Percentiles rank a stretch among this genome's conserved stretches.
These are phyloP conservation scores for Strigamia transsilvanica DNA, from an alignment of 2,888 invertebrate species.

Conservation along the genomic window DNA sequence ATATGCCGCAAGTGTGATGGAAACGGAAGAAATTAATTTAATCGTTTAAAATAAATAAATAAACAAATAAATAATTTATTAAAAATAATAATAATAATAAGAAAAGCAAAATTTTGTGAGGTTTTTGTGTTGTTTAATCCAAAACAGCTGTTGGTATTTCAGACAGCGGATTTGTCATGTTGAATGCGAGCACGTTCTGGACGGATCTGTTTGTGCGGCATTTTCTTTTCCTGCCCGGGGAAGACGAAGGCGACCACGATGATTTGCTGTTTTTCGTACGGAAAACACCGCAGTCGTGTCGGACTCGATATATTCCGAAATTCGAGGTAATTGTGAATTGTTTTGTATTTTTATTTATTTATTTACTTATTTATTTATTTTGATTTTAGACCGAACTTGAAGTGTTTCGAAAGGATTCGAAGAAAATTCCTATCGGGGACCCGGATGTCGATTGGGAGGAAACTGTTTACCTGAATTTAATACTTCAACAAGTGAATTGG, in stretches of 20 bases:
- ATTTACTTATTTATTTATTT: conserved; percentile 59
- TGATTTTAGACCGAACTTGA: conserved; percentile 84
- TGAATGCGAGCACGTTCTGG: conserved; percentile 94
- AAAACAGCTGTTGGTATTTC: conserved; percentile 58
- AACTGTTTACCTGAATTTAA: conserved; percentile 95
- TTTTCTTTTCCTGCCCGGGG: conserved; percentile 87
- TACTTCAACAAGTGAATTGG: conserved; percentile 82
- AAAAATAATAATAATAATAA: neutral
- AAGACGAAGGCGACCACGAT: conserved; percentile 89
- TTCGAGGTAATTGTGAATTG: conserved; percentile 73
- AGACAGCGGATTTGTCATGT: conserved; percentile 91
- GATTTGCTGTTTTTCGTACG: conserved; percentile 90
- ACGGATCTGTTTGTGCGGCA: conserved; percentile 93
- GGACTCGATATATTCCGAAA: conserved; percentile 86
- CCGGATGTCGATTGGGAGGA: conserved; percentile 99
- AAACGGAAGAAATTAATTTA: neutral
- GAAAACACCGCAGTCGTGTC: conserved; percentile 86
- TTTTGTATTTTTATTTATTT: conserved; percentile 57
- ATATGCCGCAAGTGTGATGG: neutral
- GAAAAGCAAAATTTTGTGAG: no score
- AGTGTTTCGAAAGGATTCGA: conserved; percentile 96
- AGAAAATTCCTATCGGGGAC: conserved; percentile 95
- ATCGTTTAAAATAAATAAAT: no score
- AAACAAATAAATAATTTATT: no score
- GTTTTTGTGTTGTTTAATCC: neutral